These are phyloP conservation scores for Epizoanthus stellaris DNA, from an alignment of 92 coral and sea anemone genomes.

Conservation along the genomic window DNA sequence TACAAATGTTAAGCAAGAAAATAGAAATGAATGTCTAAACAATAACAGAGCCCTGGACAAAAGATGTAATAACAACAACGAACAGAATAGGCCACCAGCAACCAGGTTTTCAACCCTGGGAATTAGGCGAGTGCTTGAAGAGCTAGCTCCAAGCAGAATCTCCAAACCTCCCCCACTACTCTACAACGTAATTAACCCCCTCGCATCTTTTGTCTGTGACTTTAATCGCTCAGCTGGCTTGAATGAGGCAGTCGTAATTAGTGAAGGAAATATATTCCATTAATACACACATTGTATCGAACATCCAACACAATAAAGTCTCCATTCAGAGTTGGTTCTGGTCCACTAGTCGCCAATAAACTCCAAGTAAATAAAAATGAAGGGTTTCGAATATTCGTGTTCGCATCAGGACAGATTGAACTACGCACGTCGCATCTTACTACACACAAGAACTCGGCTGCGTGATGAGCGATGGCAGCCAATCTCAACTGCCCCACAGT, in stretches of 20 bases:
- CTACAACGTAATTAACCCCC: conserved; percentile 10
- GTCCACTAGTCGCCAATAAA: conserved; percentile 72
- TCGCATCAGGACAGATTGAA: conserved; percentile 24
- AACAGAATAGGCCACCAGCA: conserved; percentile 4
- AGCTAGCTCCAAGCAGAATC: not conserved
- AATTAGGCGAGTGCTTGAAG: conserved; percentile 3
- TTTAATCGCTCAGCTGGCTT: conserved; percentile 34
- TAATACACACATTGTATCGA: conserved; percentile 35
- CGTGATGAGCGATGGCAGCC: conserved; percentile 35
- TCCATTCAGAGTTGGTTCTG: conserved; percentile 80
- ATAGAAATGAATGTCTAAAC: conserved; percentile 28
- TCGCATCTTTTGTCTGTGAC: conserved; percentile 23
- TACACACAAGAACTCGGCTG: not conserved
- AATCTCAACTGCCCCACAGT: conserved; percentile 31
- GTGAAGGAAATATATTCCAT: conserved; percentile 20
- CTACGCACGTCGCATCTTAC: conserved; percentile 17
- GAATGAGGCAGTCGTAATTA: conserved; percentile 38
- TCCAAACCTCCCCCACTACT: conserved; percentile 22
- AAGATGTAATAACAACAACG: conserved; percentile 17
- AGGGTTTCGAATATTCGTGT: conserved; percentile 22
- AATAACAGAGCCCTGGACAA: conserved; percentile 37
- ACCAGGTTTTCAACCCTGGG: conserved; percentile 33
- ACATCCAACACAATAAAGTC: conserved; percentile 61
- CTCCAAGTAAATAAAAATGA: conserved; percentile 18
- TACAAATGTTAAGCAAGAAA: conserved; percentile 37